These are phyloP conservation scores for Cyrtorhinus lividipennis DNA, from an alignment of 1,140 invertebrate genomes.

Conservation along the genomic window DNA sequence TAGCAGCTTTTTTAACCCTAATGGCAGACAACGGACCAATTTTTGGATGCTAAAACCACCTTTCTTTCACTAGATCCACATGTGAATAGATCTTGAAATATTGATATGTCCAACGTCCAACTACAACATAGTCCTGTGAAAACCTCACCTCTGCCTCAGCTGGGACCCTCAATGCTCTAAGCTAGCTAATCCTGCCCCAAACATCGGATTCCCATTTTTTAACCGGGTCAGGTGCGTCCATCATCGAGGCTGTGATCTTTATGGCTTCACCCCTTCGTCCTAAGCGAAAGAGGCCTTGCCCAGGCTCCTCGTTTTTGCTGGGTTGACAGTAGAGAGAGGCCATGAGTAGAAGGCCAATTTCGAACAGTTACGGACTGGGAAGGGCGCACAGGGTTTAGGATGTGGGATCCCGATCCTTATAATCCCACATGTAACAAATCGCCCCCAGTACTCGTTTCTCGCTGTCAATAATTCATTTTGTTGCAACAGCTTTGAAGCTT, in stretches of 20 bases:
- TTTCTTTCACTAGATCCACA: no score
- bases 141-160: no score
- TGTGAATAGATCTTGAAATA: no score
- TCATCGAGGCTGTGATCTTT: neutral
- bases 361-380: neutral
- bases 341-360: neutral
- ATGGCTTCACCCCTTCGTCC: neutral
- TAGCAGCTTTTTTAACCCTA: no score
- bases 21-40: no score
- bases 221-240: neutral
- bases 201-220: neutral
- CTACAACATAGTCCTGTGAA: no score
- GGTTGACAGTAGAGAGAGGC: neutral
- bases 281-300: neutral
- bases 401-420: neutral
- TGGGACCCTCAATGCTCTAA: no score
- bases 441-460: neutral
- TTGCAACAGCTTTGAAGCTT: neutral
- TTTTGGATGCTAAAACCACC: no score
- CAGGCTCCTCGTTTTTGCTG: no score
- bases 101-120: no score
- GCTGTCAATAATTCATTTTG: neutral
- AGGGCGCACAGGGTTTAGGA: no score
- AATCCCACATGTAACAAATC: neutral
- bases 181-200: no score